Conservation (phyloP, 2,797 vertebrate species). For the Trematomus bernacchii region DNA sequence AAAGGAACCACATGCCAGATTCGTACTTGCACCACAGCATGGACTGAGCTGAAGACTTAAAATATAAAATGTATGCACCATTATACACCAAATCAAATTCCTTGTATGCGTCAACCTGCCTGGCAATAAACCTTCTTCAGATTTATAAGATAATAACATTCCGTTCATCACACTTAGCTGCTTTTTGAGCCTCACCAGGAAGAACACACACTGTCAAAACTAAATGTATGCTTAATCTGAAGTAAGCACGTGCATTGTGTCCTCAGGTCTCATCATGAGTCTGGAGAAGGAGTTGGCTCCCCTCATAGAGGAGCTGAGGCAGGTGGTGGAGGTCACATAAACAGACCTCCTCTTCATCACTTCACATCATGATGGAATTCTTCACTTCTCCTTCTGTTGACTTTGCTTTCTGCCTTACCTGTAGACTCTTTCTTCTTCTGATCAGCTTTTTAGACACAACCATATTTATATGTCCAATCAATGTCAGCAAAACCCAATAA, state of each 20-base stretch:
- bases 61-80: too few relatives aligned
- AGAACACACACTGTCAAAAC: too few relatives aligned
- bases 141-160: too few relatives aligned
- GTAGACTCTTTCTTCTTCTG: slow-evolving; percentile 7
- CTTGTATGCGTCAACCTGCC: too few relatives aligned
- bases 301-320: slow-evolving; percentile 94
- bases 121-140: too few relatives aligned
- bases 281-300: slow-evolving; percentile 95
- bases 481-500: slow-evolving; percentile 46
- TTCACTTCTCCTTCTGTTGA: slow-evolving; percentile 3
- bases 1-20: too few relatives aligned
- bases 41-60: too few relatives aligned
- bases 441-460: slow-evolving; percentile 8
- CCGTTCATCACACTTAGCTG: too few relatives aligned
- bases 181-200: too few relatives aligned
- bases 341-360: neutral
- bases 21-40: too few relatives aligned
- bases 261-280: slow-evolving; percentile 93
- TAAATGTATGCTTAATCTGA: neutral
- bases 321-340: slow-evolving; percentile 96
- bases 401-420: slow-evolving; percentile 21
- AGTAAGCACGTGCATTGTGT: neutral
- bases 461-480: slow-evolving; percentile 35
- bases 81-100: too few relatives aligned
- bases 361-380: slow-evolving; percentile 4